These are phyloP conservation scores for Microctonus hyperodae DNA, from an alignment of 2,888 invertebrate genomes.

Conservation along the genomic window DNA sequence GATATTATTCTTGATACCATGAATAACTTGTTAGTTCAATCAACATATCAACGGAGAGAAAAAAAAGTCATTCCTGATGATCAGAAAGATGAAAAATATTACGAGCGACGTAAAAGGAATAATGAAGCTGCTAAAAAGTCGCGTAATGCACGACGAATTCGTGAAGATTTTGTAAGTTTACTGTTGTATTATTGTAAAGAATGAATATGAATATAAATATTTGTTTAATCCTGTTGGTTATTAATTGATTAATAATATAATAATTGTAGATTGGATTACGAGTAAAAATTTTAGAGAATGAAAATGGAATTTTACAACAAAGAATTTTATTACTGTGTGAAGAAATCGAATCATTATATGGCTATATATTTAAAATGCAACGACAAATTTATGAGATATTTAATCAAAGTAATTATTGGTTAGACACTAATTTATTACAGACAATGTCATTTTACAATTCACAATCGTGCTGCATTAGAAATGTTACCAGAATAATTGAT, in stretches of 20 bases:
- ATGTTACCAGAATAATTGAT: not conserved
- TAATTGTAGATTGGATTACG: constrained; percentile 76
- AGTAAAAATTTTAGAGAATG: constrained; percentile 85
- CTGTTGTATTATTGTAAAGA: not conserved
- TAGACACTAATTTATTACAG: not conserved
- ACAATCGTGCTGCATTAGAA: constrained; percentile 2
- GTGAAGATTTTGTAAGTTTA: constrained; percentile 81
- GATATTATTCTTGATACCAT: not conserved
- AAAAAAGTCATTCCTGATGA: constrained; percentile 88
- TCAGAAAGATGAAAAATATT: constrained; percentile 89
- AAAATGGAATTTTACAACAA: constrained; percentile 84
- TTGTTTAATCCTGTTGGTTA: too few species aligned
- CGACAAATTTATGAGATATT: not conserved
- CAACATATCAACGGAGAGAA: constrained; percentile 75
- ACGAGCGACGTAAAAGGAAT: constrained; percentile 84
- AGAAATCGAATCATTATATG: constrained; percentile 73
- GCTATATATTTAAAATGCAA: constrained; percentile 4
- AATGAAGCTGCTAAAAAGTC: constrained; percentile 94
- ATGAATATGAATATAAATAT: too few species aligned
- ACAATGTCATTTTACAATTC: not conserved
- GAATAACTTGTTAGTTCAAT: constrained; percentile 33
- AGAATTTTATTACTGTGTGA: constrained; percentile 82
- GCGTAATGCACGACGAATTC: constrained; percentile 82
- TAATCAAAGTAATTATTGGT: not conserved
- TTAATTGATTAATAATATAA: not conserved